Evolutionary conservation across 1,140 invertebrate genomes (phyloP).

Genomic region (Papilio glaucus): DNA sequence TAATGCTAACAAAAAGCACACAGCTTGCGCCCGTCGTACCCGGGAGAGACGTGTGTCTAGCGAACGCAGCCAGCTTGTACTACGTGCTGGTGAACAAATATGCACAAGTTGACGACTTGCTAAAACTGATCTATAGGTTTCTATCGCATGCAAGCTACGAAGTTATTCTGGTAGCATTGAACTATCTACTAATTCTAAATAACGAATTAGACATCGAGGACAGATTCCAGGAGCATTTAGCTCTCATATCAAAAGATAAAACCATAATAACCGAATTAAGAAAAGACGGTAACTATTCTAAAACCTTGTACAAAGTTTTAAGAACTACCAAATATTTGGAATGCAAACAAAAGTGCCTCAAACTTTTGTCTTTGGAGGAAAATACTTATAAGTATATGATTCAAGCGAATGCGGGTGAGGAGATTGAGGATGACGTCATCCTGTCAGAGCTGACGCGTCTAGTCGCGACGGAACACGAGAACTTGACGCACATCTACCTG

Average conservation of each 20-base stretch:
- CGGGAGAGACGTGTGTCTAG: constrained; percentile 59
- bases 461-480: constrained; percentile 65
- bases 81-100: constrained; percentile 51
- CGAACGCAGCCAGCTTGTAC: constrained; percentile 54
- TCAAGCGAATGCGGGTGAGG: constrained; percentile 41
- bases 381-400: constrained; percentile 57
- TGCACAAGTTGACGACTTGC: constrained; percentile 35
- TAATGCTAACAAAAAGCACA: constrained; percentile 48
- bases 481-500: constrained; percentile 72
- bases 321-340: constrained; percentile 60
- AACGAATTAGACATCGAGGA: constrained; percentile 51
- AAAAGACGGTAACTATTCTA: constrained; percentile 44
- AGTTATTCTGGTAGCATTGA: constrained; percentile 56
- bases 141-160: constrained; percentile 59
- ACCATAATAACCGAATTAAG: constrained; percentile 40
- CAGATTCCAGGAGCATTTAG: constrained; percentile 56
- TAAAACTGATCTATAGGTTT: constrained; percentile 45
- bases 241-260: constrained; percentile 34
- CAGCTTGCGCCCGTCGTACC: constrained; percentile 39
- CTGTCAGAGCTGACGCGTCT: constrained; percentile 50
- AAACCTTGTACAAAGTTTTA: constrained; percentile 52
- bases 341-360: constrained; percentile 64
- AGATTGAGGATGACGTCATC: constrained; percentile 45
- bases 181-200: constrained; percentile 60
- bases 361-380: constrained; percentile 54